Conservation (phyloP, 1,140 invertebrate genomes). For the Calephelis nemesis region DNA sequence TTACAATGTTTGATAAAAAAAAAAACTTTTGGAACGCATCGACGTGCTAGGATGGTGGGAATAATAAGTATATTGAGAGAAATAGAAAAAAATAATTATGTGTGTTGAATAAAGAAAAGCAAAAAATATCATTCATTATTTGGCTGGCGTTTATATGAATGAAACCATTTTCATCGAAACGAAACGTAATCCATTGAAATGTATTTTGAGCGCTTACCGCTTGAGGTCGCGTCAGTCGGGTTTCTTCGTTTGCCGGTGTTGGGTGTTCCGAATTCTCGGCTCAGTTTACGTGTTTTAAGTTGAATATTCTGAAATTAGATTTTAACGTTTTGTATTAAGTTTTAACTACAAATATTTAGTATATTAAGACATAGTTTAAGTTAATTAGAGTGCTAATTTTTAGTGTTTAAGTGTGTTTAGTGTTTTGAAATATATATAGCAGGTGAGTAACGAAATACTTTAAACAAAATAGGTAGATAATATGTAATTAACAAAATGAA, state of each 20-base stretch:
- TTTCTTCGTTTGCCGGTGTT: constrained; percentile 70
- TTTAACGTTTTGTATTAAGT: constrained; percentile 20
- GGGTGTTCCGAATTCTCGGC: constrained; percentile 58
- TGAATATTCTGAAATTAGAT: constrained; percentile 35
- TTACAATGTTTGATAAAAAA: no score
- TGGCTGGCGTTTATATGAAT: constrained; percentile 40
- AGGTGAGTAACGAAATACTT: constrained; percentile 49
- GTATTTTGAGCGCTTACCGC: constrained; percentile 57
- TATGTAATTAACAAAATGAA: no score
- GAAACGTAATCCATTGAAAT: constrained; percentile 56
- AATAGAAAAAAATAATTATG: no score
- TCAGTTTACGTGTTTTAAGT: constrained; percentile 60
- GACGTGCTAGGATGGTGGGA: no score
- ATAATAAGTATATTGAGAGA: no score
- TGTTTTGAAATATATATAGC: constrained; percentile 53
- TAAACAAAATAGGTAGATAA: no score
- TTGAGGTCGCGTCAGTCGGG: constrained; percentile 71
- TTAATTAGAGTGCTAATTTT: constrained; percentile 39
- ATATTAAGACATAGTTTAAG: constrained; percentile 3
- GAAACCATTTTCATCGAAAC: constrained; percentile 49
- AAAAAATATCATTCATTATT: constrained; percentile 17
- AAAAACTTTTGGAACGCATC: no score
- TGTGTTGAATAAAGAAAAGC: not conserved
- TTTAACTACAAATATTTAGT: constrained; percentile 35
- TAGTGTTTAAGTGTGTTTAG: constrained; percentile 52